Conservation (phyloP, 2,888 invertebrate genomes). For the Spicauda simplicius region DNA sequence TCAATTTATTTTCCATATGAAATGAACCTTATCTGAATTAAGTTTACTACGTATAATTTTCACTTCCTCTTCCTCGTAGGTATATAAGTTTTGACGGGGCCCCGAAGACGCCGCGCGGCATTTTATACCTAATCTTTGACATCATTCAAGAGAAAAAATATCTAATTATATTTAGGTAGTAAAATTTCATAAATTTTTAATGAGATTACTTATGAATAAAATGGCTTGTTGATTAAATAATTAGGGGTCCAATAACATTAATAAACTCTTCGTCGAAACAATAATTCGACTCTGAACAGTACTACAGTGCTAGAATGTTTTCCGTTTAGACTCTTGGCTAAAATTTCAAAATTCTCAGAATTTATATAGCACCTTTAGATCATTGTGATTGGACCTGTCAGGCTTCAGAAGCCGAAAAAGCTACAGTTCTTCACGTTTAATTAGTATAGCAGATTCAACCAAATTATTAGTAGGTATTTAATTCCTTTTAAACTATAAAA, state of each 20-base stretch:
- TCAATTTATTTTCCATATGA: too few relatives aligned
- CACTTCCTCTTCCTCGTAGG: neutral
- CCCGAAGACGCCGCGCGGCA: conserved; percentile 70
- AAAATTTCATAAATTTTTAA: conserved; percentile 81
- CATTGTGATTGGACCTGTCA: conserved; percentile 15
- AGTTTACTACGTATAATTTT: neutral
- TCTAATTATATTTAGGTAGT: conserved; percentile 78
- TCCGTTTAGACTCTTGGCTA: conserved; percentile 11
- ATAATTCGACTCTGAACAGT: conserved; percentile 25
- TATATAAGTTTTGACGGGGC: conserved; percentile 40
- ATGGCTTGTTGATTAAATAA: conserved; percentile 80
- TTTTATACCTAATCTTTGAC: conserved; percentile 57
- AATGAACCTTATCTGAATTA: neutral
- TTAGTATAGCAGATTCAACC: neutral
- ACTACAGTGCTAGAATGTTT: conserved; percentile 2
- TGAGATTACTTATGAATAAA: conserved; percentile 80
- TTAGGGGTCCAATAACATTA: conserved; percentile 76
- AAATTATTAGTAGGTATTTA: neutral
- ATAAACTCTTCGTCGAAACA: conserved; percentile 55
- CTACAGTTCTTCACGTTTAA: neutral
- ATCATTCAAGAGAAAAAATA: conserved; percentile 65
- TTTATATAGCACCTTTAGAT: conserved; percentile 1
- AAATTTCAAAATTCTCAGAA: conserved; percentile 12
- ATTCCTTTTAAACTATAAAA: neutral
- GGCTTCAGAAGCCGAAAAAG: conserved; percentile 20